phyloP scores from a whole-genome alignment of 64 coral and sea anemone species.

The Montipora capricornis region DNA sequence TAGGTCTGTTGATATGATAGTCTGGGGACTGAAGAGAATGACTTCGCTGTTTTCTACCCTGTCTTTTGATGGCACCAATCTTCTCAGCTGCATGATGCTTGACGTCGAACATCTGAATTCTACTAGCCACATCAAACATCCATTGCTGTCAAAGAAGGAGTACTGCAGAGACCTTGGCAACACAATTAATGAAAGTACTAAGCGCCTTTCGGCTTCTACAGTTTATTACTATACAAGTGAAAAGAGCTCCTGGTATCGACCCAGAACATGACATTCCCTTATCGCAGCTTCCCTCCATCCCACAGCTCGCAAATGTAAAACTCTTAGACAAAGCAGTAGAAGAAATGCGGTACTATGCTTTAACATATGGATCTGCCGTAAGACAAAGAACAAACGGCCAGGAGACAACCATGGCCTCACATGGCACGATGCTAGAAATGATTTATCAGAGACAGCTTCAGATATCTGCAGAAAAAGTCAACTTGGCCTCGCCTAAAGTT shows the following conservation, averaged over 20 bases:
- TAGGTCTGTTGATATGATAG: constrained; percentile 12
- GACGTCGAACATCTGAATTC: constrained; percentile 27
- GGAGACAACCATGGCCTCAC: constrained; percentile 26
- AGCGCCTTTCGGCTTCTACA: too few relatives aligned
- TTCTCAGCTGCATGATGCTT: constrained; percentile 45
- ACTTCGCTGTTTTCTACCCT: neutral
- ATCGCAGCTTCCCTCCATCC: constrained; percentile 13
- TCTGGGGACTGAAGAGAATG: constrained; percentile 27
- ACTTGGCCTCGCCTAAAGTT: neutral
- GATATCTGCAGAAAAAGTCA: constrained; percentile 7
- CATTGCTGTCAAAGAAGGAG: constrained; percentile 6
- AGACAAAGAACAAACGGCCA: constrained; percentile 26
- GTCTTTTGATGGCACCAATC: neutral
- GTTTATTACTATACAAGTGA: constrained; percentile 25
- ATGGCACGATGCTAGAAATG: constrained; percentile 39
- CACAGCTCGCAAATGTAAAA: constrained; percentile 17
- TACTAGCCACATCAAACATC: constrained; percentile 24
- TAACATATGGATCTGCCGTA: constrained; percentile 57
- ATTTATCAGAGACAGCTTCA: constrained; percentile 53
- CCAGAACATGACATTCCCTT: constrained; percentile 54
- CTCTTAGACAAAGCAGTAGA: constrained; percentile 29
- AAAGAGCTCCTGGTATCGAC: constrained; percentile 67
- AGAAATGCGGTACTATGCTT: constrained; percentile 51
- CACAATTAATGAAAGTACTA: neutral
- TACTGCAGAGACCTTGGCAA: constrained; percentile 45